Conservation (phyloP, 2,888 invertebrate species). For the Rhorus exstirpatorius region DNA sequence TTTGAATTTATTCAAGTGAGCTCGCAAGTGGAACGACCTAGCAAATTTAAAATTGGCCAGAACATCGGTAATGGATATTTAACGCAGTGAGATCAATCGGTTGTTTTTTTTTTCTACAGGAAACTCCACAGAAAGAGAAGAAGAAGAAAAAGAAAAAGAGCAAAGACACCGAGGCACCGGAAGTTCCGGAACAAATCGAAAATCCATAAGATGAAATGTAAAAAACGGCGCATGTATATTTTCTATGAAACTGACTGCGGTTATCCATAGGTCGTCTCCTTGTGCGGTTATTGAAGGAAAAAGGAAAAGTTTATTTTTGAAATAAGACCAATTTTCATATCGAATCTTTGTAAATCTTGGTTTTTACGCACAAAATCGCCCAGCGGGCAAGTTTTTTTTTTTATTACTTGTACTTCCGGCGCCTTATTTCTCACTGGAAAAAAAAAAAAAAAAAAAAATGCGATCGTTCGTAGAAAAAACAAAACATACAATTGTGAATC, state of each 20-base stretch:
- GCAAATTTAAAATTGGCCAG: neutral
- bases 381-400: conserved; percentile 29
- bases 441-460: neutral
- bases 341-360: conserved; percentile 23
- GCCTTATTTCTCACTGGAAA: neutral
- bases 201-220: conserved; percentile 40
- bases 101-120: conserved; percentile 80
- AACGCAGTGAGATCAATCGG: neutral
- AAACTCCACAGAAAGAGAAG: conserved; percentile 87
- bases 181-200: conserved; percentile 47
- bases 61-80: neutral
- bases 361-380: conserved; percentile 22
- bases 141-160: conserved; percentile 94
- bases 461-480: neutral
- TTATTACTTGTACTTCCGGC: conserved; percentile 21
- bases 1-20: too few relatives aligned
- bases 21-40: too few relatives aligned
- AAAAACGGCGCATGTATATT: conserved; percentile 60
- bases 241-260: conserved; percentile 45
- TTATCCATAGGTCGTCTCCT: conserved; percentile 39
- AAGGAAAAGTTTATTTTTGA: conserved; percentile 58
- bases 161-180: conserved; percentile 87
- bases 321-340: conserved; percentile 53
- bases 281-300: conserved; percentile 39
- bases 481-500: neutral